phyloP scores from a whole-genome alignment of 2,797 vertebrate genomes.

The Megalops cyprinoides region DNA sequence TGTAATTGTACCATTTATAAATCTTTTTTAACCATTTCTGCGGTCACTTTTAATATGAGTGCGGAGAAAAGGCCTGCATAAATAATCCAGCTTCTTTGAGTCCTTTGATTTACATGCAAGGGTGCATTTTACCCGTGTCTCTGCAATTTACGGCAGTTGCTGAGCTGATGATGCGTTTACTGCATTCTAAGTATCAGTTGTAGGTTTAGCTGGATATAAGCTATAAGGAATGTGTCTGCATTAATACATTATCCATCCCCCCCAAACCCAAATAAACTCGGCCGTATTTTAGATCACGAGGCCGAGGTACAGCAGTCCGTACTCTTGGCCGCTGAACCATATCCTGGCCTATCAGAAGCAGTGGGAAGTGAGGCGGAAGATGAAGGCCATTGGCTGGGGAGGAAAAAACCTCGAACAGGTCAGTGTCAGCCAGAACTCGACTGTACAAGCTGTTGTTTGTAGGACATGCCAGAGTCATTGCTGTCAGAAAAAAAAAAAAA shows the following conservation, averaged over 20 bases:
- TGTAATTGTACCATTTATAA: not conserved
- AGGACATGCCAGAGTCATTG: not conserved
- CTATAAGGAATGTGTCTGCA: not conserved
- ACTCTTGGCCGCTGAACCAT: constrained; percentile 88
- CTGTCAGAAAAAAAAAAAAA: too few relatives aligned
- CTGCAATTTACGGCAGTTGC: not conserved
- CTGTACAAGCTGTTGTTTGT: constrained; percentile 73
- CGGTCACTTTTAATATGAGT: not conserved
- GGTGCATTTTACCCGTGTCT: not conserved
- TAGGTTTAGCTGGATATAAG: not conserved
- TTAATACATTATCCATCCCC: too few relatives aligned
- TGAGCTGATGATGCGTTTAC: not conserved
- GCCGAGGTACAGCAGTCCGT: constrained; percentile 81
- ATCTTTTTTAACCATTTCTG: not conserved
- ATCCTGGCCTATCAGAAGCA: constrained; percentile 81
- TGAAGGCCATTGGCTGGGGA: constrained; percentile 84
- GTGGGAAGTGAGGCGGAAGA: constrained; percentile 93
- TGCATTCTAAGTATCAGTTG: not conserved
- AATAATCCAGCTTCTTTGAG: not conserved
- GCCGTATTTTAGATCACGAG: constrained; percentile 71
- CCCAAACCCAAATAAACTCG: too few relatives aligned
- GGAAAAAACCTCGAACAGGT: constrained; percentile 89
- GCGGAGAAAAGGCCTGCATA: not conserved
- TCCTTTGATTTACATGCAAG: not conserved
- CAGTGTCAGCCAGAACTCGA: constrained; percentile 47